These are phyloP conservation scores for Lycaon pictus DNA, from an alignment of 2,113 vertebrate genomes.

Conservation along the genomic window DNA sequence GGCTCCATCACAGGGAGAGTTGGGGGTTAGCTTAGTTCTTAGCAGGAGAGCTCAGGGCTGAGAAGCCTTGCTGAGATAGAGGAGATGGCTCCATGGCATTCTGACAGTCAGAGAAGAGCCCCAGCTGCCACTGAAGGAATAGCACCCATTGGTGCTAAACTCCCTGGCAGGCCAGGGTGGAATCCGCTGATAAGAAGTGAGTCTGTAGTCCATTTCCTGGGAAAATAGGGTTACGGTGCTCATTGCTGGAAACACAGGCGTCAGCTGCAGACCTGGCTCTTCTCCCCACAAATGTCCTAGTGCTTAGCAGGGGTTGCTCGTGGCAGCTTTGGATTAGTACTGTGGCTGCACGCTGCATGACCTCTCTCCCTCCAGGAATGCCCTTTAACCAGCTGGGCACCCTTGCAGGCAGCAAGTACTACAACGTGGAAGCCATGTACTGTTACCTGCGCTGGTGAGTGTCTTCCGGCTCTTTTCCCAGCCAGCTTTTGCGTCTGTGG, in stretches of 20 bases:
- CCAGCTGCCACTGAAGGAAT: neutral
- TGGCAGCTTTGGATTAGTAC: neutral
- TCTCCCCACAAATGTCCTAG: neutral
- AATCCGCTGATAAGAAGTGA: neutral
- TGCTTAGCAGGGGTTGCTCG: neutral
- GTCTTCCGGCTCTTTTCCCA: too few species aligned
- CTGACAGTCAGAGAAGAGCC: neutral
- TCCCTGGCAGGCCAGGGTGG: neutral
- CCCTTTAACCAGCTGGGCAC: conserved; percentile 99
- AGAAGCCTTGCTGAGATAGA: neutral
- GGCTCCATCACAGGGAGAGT: too few species aligned
- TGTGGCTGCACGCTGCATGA: neutral
- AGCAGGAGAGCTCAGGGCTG: neutral
- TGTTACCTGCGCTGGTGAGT: conserved; percentile 99
- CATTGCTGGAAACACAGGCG: neutral
- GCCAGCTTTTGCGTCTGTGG: neutral
- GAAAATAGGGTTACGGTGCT: neutral
- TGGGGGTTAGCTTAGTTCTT: neutral
- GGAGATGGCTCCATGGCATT: neutral
- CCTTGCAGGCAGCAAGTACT: conserved; percentile 96
- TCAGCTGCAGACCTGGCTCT: neutral
- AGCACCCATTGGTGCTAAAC: neutral
- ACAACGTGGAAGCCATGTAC: conserved; percentile 97
- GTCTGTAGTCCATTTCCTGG: neutral
- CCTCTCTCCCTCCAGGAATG: conserved; percentile 91